A percentile compares a stretch with the other conserved stretches of the same genome.
These are phyloP conservation scores for Mobula birostris DNA, from an alignment of 2,113 vertebrate species.

Conservation along the genomic window DNA sequence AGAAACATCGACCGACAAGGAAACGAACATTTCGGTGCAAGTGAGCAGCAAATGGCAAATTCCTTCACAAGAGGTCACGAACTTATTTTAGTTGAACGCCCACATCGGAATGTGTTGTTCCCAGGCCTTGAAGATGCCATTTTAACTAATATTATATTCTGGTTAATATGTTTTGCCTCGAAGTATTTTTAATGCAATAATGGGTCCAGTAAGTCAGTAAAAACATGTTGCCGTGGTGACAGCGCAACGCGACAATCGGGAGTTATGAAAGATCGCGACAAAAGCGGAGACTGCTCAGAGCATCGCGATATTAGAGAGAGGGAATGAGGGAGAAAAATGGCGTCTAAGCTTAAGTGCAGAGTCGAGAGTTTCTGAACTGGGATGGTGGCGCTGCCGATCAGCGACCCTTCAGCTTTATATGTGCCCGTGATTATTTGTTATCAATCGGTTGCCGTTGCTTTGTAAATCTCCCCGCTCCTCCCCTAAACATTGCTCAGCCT, in stretches of 20 bases:
- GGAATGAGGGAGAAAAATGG: slow-evolving; percentile 27
- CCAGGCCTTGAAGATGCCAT: background rate
- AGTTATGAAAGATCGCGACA: background rate
- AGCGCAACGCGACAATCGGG: slow-evolving; percentile 24
- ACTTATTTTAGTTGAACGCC: slow-evolving; percentile 48
- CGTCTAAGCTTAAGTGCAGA: background rate
- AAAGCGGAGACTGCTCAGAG: background rate
- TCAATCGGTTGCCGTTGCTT: background rate
- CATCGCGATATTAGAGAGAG: background rate
- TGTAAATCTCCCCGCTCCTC: no score
- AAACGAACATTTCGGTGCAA: no score
- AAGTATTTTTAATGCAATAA: no score
- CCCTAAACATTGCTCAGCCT: background rate
- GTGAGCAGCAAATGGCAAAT: slow-evolving; percentile 23
- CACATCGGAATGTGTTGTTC: no score
- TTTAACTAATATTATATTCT: no score
- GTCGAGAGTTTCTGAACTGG: background rate
- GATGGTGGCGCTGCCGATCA: background rate
- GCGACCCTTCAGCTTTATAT: background rate
- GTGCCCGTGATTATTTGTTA: background rate
- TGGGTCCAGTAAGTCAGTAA: background rate
- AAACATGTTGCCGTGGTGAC: background rate
- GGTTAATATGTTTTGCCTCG: no score
- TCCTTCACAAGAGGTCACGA: slow-evolving; percentile 44
- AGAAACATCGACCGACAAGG: no score